Evolutionary conservation across 2,888 invertebrate genomes (phyloP).

Genomic region (Drosophila stalkeri): DNA sequence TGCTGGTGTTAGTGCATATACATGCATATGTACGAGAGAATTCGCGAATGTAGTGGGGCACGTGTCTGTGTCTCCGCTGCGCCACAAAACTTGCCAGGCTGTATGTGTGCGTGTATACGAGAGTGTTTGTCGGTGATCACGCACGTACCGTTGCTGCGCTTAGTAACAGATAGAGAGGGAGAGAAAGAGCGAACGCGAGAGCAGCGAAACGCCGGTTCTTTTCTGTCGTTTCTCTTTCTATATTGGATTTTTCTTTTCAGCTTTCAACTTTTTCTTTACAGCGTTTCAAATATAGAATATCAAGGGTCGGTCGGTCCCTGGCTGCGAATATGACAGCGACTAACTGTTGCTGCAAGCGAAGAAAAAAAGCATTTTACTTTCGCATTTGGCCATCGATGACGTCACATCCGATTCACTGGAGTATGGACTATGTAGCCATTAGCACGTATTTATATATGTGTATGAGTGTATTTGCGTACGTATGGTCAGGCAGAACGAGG

Average conservation of each 20-base stretch:
- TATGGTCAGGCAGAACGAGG: constrained; percentile 34
- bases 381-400: constrained; percentile 66
- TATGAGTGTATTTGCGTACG: constrained; percentile 10
- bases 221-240: constrained; percentile 48
- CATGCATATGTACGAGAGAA: constrained; percentile 50
- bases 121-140: constrained; percentile 65
- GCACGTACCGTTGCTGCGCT: constrained; percentile 69
- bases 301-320: constrained; percentile 81
- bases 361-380: constrained; percentile 34
- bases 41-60: constrained; percentile 84
- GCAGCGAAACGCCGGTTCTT: constrained; percentile 76
- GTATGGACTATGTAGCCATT: constrained; percentile 60
- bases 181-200: constrained; percentile 34
- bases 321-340: constrained; percentile 46
- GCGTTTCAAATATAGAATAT: constrained; percentile 83
- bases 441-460: constrained; percentile 44
- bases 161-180: constrained; percentile 65
- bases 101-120: constrained; percentile 54
- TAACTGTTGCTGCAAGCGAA: constrained; percentile 54
- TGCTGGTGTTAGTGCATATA: constrained; percentile 33
- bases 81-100: constrained; percentile 50
- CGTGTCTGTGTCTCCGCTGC: constrained; percentile 76
- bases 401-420: constrained; percentile 75
- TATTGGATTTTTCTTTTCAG: constrained; percentile 41
- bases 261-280: constrained; percentile 66